A percentile compares a stretch with the other conserved stretches of the same genome.
These are phyloP conservation scores for Alligator sinensis DNA, from an alignment of 2,113 vertebrate genomes.

Conservation along the genomic window DNA sequence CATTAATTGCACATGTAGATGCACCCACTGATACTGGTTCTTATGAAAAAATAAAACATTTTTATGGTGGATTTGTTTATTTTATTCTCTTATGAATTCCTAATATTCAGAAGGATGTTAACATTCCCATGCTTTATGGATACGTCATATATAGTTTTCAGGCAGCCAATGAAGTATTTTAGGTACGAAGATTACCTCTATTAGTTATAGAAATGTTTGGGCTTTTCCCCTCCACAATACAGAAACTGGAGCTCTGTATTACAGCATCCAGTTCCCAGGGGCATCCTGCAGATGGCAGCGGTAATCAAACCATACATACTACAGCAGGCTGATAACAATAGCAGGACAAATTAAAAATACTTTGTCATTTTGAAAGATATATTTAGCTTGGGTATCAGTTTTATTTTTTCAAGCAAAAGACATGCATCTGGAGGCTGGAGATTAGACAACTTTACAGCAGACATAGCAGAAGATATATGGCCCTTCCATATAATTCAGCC, in stretches of 20 bases:
- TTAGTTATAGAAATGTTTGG: background rate
- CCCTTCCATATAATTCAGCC: background rate
- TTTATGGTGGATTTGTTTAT: constrained; percentile 23
- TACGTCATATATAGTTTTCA: constrained; percentile 41
- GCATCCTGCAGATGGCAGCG: constrained; percentile 69
- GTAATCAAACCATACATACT: constrained; percentile 21
- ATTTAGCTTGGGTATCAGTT: constrained; percentile 63
- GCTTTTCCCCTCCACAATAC: background rate
- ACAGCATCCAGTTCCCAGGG: background rate
- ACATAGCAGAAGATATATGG: constrained; percentile 21
- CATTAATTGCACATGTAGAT: no score
- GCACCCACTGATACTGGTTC: background rate
- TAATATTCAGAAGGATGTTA: constrained; percentile 29
- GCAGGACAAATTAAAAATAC: constrained; percentile 73
- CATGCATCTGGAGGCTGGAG: constrained; percentile 21
- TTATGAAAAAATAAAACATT: constrained; percentile 37
- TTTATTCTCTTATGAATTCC: constrained; percentile 15
- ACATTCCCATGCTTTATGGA: constrained; percentile 54
- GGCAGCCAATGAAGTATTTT: constrained; percentile 18
- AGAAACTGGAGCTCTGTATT: background rate
- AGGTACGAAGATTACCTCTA: background rate
- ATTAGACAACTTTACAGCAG: constrained; percentile 51
- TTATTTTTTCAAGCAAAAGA: constrained; percentile 60
- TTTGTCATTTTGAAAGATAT: constrained; percentile 72
- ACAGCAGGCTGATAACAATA: constrained; percentile 4